Percentiles rank a stretch among this genome's conserved stretches.
phyloP scores from a whole-genome alignment of 2,113 vertebrate genomes.

The Butorides virescens region DNA sequence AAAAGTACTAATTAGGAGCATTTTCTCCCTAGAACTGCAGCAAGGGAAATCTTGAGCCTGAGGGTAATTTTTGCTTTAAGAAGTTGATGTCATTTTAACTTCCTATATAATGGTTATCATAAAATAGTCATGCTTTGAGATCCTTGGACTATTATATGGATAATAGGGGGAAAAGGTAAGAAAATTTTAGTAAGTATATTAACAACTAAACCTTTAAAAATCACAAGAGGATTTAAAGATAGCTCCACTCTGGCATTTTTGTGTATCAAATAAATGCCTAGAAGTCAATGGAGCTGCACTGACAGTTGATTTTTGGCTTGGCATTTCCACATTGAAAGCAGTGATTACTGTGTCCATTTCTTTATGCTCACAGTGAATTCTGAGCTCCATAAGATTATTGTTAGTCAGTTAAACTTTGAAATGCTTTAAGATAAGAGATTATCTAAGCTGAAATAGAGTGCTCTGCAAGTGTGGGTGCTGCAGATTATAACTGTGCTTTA shows the following conservation, averaged over 20 bases:
- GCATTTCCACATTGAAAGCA: neutral
- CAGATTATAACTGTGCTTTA: neutral
- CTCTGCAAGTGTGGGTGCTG: neutral
- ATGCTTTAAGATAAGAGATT: neutral
- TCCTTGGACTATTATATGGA: neutral
- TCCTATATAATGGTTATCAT: neutral
- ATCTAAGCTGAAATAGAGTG: neutral
- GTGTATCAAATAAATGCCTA: neutral
- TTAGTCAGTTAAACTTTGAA: conserved; percentile 46
- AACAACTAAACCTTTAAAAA: neutral
- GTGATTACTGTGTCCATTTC: neutral
- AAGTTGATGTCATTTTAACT: neutral
- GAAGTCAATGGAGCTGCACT: neutral
- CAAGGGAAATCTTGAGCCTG: neutral
- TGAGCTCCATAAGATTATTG: neutral
- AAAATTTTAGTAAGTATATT: neutral
- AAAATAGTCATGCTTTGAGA: neutral
- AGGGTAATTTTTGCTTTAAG: neutral
- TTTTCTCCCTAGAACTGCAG: neutral
- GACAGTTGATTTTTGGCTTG: neutral
- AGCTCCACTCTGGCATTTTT: neutral
- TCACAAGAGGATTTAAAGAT: neutral
- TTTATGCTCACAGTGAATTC: neutral
- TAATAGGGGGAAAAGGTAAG: neutral
- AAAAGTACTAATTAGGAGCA: neutral